These are phyloP conservation scores for Petrocephalus sullivani DNA, from an alignment of 2,797 vertebrate genomes.

Conservation along the genomic window DNA sequence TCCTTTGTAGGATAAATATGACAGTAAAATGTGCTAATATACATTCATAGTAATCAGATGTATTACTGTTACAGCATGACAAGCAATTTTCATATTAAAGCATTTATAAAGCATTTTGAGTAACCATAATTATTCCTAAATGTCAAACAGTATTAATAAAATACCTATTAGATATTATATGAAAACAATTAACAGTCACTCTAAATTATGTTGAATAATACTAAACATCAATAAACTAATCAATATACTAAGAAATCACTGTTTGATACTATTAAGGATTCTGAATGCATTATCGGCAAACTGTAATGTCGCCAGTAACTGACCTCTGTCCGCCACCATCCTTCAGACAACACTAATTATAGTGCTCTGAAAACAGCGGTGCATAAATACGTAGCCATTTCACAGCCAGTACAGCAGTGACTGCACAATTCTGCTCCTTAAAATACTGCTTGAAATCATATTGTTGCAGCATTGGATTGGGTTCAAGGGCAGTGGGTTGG, in stretches of 20 bases:
- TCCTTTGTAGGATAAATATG: not conserved
- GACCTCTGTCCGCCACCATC: not conserved
- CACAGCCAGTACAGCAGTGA: not conserved
- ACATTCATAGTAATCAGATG: not conserved
- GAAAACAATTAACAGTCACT: conserved; percentile 10
- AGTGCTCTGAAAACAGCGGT: not conserved
- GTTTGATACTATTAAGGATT: not conserved
- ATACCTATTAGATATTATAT: not conserved
- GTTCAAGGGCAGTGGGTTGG: not conserved
- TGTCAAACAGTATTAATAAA: conserved; percentile 3
- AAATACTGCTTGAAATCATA: not conserved
- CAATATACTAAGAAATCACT: conserved; percentile 1
- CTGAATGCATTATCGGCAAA: not conserved
- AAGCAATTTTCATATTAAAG: not conserved
- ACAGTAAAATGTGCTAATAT: not conserved
- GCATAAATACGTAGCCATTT: conserved; percentile 4
- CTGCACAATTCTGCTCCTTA: not conserved
- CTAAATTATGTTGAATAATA: not conserved
- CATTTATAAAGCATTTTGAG: conserved; percentile 1
- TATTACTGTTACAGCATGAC: not conserved
- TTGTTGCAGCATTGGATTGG: not conserved
- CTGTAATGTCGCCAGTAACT: not conserved
- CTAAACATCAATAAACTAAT: not conserved
- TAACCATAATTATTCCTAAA: not conserved
- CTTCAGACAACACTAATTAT: not conserved